Base-by-base conservation (phyloP, 2,888 invertebrate species). In the Entomobrya proxima region DNA sequence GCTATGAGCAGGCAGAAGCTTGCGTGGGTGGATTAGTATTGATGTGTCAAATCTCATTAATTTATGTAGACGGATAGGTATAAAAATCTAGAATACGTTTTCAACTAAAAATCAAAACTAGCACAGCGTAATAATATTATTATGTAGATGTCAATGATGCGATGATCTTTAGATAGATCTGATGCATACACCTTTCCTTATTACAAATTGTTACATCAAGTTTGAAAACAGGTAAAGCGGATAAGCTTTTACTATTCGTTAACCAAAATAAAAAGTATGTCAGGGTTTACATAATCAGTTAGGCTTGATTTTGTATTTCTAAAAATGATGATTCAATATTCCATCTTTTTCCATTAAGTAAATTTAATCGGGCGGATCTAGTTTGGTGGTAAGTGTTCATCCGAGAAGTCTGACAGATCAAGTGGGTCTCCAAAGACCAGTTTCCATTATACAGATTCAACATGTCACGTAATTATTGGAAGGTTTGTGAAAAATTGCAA, bases 391-490 rank as follows among this genome's bases (percentile, higher is more conserved):
- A 37, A 47, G 75, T 55, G 75, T 55, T 52, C 35, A 21, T 18
- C 32, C 18, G 75, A 76, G 37, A 76, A 76, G 75, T 37, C 55
- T 76, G 75, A 74, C 24, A 74, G 67, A 30, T 47, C 21, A 37
- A 7, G 75, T 76, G 75, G 50, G 75, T 55, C 55, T 76, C 75
- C 0, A 32, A 37, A 67, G 37, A 52, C 35, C n/a, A 21, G 35
- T 35, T n/a, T 55, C 24, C 44, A 76, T 24, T 27, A n/a, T n/a
- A 74, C 30, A 74, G 18, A 47, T 76, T n/a, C 75, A 55, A 55
- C 9, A 76, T 76, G 75, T 76, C 75, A 21, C 52, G n/a, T 52
- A 76, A 76, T 76, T 76, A 76, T 50, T 76, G 75, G 75, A 44
- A 76, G 75, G 75, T 76, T 13, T 18, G 18, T 9, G 6, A 55